Evolutionary conservation across 1,140 invertebrate genomes (phyloP).

Genomic region (Steinernema khuongi): DNA sequence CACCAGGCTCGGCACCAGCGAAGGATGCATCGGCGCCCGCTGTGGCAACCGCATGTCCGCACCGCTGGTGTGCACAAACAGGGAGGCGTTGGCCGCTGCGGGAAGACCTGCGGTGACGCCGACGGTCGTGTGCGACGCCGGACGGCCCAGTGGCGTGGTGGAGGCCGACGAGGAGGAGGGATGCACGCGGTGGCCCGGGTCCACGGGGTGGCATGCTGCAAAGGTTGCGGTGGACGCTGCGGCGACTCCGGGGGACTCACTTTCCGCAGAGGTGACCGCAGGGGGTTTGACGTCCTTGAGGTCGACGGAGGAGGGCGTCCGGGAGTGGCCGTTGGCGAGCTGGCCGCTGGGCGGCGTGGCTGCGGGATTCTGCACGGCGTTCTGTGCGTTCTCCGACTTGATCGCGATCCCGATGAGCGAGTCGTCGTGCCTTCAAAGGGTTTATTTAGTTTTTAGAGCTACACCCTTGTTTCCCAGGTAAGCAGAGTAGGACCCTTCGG

Average conservation of each 20-base stretch:
- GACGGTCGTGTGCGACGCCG: not conserved
- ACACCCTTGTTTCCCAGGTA: too few relatives aligned
- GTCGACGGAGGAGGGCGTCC: not conserved
- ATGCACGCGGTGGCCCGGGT: not conserved
- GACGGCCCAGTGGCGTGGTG: not conserved
- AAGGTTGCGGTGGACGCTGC: not conserved
- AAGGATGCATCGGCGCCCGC: not conserved
- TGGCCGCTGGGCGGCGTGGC: not conserved
- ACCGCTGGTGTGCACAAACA: not conserved
- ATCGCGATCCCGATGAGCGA: slow-evolving; percentile 2
- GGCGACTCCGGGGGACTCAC: slow-evolving; percentile 5
- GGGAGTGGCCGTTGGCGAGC: not conserved
- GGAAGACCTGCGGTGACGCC: not conserved
- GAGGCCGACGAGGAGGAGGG: not conserved
- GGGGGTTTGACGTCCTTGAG: not conserved
- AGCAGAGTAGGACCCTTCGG: too few relatives aligned
- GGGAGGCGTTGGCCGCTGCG: not conserved
- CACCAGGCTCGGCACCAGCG: not conserved
- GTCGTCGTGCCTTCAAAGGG: not conserved
- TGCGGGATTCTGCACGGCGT: not conserved
- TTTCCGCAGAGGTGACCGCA: not conserved
- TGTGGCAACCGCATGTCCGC: not conserved
- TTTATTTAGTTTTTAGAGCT: not conserved
- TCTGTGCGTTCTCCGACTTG: not conserved
- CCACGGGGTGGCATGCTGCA: not conserved